Evolutionary conservation across 2,888 invertebrate species (phyloP), one percentile per base, ranked within the genome.

Genomic region (Patella caerulea): DNA sequence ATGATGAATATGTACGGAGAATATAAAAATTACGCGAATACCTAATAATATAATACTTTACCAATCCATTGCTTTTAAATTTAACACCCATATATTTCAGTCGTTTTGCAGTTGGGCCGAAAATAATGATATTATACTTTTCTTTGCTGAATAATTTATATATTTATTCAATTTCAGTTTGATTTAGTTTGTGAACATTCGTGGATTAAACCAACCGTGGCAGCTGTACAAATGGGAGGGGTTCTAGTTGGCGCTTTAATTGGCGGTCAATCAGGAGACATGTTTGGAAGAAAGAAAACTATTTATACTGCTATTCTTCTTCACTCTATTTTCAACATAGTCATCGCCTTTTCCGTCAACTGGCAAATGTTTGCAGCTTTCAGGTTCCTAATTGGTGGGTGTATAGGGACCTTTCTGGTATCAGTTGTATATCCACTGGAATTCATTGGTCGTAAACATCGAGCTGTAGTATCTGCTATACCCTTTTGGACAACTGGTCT

Each of bases 311-410:
- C 80, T 0, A 52, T 84, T 2, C 72, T 77, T 3, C 77, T 84
- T 2, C 75, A 82, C 34, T 70, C 80, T 0, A 73, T 82, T 3
- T 81, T 84, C 74, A 84, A 85, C 65, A 55, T 84, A 4, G 72
- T 80, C 2, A 80, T 82, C 0, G 83, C 83, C 24, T 85, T 86
- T 77, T 83, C 86, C 4, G 75, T 79, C 14, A 81, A 76, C 75
- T 87, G 86, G 86, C 78, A 84, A 74, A 84, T 88, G 83, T 88
- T 85, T 71, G 83, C 85, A 1, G 82, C 75, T 7, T 70, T 85
- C 0, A 71, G 85, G 11, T 86, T 84, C 77, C 34, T 84, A 15
- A 74, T 84, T 19, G 86, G 59, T 52, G 73, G 75, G 71, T 78
- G 83, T 70, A 76, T 83, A 12, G 83, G 83, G 7, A 76, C 79